Base-by-base conservation (phyloP, 1,140 invertebrate species). In the Carposina sasakii region DNA sequence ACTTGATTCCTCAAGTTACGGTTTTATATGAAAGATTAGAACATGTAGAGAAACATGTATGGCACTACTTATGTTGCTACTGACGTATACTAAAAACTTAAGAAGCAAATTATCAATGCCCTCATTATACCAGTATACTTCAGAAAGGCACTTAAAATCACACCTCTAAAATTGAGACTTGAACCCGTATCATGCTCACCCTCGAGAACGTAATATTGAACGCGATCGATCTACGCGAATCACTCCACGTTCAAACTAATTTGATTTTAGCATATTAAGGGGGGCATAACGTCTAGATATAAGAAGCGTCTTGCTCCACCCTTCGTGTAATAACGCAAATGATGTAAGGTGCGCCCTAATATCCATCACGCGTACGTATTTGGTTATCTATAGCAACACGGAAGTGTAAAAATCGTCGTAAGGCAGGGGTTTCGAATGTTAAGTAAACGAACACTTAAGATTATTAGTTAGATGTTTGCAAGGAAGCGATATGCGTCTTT, bases 231-330 rank as follows among this genome's bases (percentile, higher is more conserved):
- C 53, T 49, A 56, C 55, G 66, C 61, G 76, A 76, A 76, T 78
- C 73, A 78, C 76, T 78, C 72, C 71, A 65, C 67, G 60, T 81
- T 68, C 68, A 61, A 81, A 83, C 76, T 83, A 83, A 83, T 83
- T 83, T 83, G 79, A 81, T 83, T 83, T 83, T 81, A 83, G 76
- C 79, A 83, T 83, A 81, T 83, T 83, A 83, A 81, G 69, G 67
- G 64, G 65, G 59, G 63, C 54, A 71, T 68, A 63, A 66, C 54
- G 73, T 75, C 63, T 71, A 76, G 72, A 75, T 76, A 64, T 78
- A 76, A 83, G 79, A 67, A 76, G 67, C 64, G 71, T 81, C 75
- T 81, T 81, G 68, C 34, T 63, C 63, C 73, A 65, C 70, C 66
- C 71, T 53, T 58, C 46, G 42, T 41, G 70, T 81, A 81, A 83